A percentile compares a stretch with the other conserved stretches of the same genome.
Conservation (phyloP, 2,113 vertebrate species). For the Eulemur rufifrons region DNA sequence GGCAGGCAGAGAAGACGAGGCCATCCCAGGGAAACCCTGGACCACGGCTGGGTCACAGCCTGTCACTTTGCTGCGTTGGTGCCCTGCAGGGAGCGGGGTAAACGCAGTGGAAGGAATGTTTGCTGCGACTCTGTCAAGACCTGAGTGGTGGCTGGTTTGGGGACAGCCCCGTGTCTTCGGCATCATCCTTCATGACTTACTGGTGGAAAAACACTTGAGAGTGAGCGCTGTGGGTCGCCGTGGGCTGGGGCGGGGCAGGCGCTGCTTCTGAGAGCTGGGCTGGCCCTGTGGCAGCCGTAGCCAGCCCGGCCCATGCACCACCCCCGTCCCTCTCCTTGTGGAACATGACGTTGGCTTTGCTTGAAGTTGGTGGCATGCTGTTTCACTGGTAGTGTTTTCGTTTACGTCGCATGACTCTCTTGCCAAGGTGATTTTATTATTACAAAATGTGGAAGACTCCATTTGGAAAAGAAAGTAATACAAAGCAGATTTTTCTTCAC, state of each 20-base stretch:
- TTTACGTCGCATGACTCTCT: not conserved
- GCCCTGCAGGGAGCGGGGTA: not conserved
- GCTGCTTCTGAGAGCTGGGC: not conserved
- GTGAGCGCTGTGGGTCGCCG: not conserved
- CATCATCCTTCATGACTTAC: not conserved
- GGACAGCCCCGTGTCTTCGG: not conserved
- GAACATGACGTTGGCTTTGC: not conserved
- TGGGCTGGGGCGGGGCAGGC: not conserved
- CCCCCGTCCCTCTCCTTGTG: not conserved
- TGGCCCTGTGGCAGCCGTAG: no score
- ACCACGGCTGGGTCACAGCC: not conserved
- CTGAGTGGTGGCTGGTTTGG: not conserved
- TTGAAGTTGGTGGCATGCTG: not conserved
- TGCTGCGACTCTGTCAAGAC: not conserved
- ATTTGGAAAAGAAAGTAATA: conserved; percentile 26
- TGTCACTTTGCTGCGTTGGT: not conserved
- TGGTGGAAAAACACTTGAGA: not conserved
- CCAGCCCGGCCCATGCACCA: accelerated
- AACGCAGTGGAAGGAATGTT: not conserved
- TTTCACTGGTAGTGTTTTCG: not conserved
- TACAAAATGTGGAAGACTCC: not conserved
- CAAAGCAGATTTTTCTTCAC: not conserved
- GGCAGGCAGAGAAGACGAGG: not conserved
- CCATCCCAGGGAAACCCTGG: not conserved
- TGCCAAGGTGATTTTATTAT: not conserved